Percentiles rank a stretch among this genome's conserved stretches.
Conservation (phyloP, 2,113 vertebrate genomes). For the Poeciliopsis occidentalis region DNA sequence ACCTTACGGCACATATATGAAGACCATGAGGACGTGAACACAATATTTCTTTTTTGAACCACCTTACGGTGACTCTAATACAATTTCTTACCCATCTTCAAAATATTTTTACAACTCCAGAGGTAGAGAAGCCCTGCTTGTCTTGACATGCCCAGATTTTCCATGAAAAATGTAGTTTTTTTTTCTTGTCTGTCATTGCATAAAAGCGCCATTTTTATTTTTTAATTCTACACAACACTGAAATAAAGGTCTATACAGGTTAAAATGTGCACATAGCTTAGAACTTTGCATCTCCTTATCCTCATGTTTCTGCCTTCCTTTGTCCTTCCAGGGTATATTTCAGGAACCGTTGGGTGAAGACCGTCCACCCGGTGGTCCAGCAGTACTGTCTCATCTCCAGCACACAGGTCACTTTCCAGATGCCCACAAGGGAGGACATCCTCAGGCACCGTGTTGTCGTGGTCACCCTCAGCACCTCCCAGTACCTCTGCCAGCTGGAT, state of each 20-base stretch:
- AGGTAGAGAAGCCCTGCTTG: slow-evolving; percentile 27
- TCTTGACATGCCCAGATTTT: background rate
- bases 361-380: slow-evolving; percentile 96
- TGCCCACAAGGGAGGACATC: slow-evolving; percentile 97
- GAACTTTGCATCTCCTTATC: background rate
- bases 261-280: too few relatives aligned
- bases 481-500: slow-evolving; percentile 98
- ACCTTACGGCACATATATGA: slow-evolving; percentile 1
- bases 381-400: slow-evolving; percentile 99
- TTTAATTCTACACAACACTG: too few relatives aligned
- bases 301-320: slow-evolving; percentile 15
- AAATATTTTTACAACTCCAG: slow-evolving; percentile 19
- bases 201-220: too few relatives aligned
- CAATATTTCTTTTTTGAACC: background rate
- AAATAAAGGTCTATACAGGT: too few relatives aligned
- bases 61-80: slow-evolving; percentile 1
- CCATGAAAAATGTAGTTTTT: too few relatives aligned
- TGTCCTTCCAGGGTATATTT: slow-evolving; percentile 92
- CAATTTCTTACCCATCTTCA: slow-evolving; percentile 8
- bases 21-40: slow-evolving; percentile 8
- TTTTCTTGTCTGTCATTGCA: too few relatives aligned
- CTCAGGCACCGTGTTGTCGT: slow-evolving; percentile 94
- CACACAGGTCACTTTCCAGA: slow-evolving; percentile 96
- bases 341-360: slow-evolving; percentile 99
- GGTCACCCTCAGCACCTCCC: slow-evolving; percentile 97